phyloP scores from a whole-genome alignment of 2,797 vertebrate species.

The Hylomyscus alleni region DNA sequence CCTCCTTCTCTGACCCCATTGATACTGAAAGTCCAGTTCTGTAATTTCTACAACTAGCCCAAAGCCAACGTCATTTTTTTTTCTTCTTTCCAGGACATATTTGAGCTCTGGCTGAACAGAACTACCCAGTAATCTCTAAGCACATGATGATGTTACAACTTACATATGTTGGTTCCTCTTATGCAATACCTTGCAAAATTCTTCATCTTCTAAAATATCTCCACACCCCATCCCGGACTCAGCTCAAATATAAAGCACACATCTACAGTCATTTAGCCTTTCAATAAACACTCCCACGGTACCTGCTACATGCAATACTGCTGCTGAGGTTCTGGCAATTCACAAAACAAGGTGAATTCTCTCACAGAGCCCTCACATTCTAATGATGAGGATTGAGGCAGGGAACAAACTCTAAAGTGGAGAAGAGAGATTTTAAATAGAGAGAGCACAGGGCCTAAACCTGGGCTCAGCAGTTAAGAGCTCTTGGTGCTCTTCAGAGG shows the following conservation, averaged over 20 bases:
- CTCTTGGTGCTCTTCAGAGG: background rate
- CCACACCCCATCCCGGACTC: background rate
- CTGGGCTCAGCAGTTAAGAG: background rate
- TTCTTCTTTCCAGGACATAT: background rate
- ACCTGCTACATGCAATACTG: background rate
- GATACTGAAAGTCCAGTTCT: background rate
- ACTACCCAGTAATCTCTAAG: conserved; percentile 3
- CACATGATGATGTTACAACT: background rate
- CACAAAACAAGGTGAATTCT: background rate
- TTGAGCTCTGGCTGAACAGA: background rate
- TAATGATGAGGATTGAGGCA: background rate
- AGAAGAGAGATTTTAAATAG: background rate
- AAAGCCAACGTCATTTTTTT: background rate
- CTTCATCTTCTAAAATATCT: background rate
- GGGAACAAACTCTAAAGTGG: background rate
- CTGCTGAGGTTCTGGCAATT: background rate
- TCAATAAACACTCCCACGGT: background rate
- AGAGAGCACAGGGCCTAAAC: background rate
- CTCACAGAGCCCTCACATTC: background rate
- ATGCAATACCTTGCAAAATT: background rate
- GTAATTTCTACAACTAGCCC: background rate
- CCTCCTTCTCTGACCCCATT: background rate
- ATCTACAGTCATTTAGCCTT: background rate
- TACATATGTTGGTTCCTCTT: background rate
- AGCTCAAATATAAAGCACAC: background rate